These are phyloP conservation scores for Rugalucina vietnamica DNA, from an alignment of 2,888 invertebrate species.

Conservation along the genomic window DNA sequence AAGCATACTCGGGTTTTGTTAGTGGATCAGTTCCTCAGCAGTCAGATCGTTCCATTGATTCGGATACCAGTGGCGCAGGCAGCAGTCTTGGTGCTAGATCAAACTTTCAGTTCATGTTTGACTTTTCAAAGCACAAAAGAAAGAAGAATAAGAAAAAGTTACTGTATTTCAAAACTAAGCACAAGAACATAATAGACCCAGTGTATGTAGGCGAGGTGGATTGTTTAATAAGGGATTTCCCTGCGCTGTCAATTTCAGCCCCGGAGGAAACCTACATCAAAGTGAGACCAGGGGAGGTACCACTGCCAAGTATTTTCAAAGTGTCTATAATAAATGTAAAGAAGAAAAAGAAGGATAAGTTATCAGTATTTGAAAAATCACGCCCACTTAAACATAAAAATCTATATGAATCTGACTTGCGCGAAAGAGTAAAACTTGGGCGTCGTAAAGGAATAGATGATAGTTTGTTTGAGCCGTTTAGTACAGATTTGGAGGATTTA, in stretches of 20 bases:
- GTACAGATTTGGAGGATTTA: neutral
- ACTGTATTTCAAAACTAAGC: neutral
- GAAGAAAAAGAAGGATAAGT: neutral
- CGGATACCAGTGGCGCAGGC: neutral
- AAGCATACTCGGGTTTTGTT: neutral
- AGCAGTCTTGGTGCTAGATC: constrained; percentile 14
- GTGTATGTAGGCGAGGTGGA: neutral
- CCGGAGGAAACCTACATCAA: neutral
- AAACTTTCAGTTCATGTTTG: neutral
- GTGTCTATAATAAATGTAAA: neutral
- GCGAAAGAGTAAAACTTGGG: constrained; percentile 1
- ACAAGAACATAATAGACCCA: constrained; percentile 1
- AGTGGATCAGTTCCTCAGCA: neutral
- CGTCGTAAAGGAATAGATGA: constrained; percentile 1
- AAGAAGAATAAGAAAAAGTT: constrained; percentile 4
- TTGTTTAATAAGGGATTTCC: constrained; percentile 1
- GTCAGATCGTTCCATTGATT: constrained; percentile 8
- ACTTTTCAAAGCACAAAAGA: neutral
- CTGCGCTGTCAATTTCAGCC: neutral
- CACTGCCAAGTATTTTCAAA: neutral
- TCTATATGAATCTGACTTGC: neutral
- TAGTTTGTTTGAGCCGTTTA: neutral
- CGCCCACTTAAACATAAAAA: constrained; percentile 4
- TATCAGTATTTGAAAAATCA: neutral
- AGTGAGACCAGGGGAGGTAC: neutral